Conservation (phyloP, 1,140 invertebrate genomes). For the Meloidogyne chitwoodi region DNA sequence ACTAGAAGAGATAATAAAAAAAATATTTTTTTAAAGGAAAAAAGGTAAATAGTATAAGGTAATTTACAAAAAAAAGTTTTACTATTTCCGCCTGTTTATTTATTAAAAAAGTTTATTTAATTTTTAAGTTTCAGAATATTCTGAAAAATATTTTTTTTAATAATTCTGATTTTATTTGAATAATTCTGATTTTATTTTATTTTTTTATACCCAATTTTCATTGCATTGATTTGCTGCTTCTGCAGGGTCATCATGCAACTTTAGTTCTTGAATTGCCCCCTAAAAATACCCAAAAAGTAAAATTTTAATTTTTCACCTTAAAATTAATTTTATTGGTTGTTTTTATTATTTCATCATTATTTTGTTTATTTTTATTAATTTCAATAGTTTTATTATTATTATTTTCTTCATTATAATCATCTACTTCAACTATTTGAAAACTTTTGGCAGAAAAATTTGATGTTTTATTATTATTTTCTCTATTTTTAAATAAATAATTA, state of each 20-base stretch:
- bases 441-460: background rate
- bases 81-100: no score
- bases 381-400: background rate
- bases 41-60: no score
- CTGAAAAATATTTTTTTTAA: no score
- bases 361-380: no score
- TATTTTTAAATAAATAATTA: background rate
- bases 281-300: constrained; percentile 61
- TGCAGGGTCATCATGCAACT: constrained; percentile 69
- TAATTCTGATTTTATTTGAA: no score
- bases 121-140: no score
- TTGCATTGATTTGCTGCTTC: constrained; percentile 71
- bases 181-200: background rate
- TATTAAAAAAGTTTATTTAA: no score
- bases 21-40: no score
- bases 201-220: constrained; percentile 50
- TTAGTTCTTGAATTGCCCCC: constrained; percentile 73
- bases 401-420: background rate
- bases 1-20: background rate
- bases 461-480: background rate
- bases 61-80: no score
- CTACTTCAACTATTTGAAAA: background rate
- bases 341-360: background rate
- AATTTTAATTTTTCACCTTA: background rate
- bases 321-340: background rate